Conservation (phyloP, 2,113 vertebrate genomes). For the Nesoenas mayeri region DNA sequence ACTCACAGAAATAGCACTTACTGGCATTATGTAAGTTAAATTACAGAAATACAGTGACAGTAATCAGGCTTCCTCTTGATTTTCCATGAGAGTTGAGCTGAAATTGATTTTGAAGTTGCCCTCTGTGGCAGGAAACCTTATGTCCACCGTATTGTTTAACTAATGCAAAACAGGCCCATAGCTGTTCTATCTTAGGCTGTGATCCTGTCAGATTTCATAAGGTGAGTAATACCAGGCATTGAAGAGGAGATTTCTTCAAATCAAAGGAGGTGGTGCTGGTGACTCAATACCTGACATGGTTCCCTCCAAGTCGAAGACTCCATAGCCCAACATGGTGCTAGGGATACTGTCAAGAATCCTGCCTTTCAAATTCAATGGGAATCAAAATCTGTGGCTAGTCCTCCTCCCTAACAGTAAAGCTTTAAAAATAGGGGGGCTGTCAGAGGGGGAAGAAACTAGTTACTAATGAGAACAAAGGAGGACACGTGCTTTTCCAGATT, state of each 20-base stretch:
- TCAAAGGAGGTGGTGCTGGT: neutral
- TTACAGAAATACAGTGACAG: neutral
- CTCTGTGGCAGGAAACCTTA: neutral
- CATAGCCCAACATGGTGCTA: neutral
- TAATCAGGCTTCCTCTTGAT: neutral
- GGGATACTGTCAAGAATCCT: neutral
- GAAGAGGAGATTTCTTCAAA: conserved; percentile 10
- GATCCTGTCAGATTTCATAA: conserved; percentile 36
- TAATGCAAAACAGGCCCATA: conserved; percentile 6
- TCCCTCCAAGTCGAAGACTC: neutral
- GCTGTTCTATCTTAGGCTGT: neutral
- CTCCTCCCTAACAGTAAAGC: neutral
- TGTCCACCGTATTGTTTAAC: neutral
- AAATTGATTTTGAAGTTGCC: conserved; percentile 12
- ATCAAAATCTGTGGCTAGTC: neutral
- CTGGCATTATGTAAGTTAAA: neutral
- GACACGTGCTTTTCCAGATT: neutral
- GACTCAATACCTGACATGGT: neutral
- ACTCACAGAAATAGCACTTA: neutral
- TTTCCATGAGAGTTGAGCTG: neutral
- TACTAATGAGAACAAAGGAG: neutral
- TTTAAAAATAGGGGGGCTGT: neutral
- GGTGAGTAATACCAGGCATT: neutral
- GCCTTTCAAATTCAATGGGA: neutral
- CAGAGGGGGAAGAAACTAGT: neutral